Evolutionary conservation across 2,888 invertebrate species (phyloP).

Genomic region (Flabesymbios commensalis): DNA sequence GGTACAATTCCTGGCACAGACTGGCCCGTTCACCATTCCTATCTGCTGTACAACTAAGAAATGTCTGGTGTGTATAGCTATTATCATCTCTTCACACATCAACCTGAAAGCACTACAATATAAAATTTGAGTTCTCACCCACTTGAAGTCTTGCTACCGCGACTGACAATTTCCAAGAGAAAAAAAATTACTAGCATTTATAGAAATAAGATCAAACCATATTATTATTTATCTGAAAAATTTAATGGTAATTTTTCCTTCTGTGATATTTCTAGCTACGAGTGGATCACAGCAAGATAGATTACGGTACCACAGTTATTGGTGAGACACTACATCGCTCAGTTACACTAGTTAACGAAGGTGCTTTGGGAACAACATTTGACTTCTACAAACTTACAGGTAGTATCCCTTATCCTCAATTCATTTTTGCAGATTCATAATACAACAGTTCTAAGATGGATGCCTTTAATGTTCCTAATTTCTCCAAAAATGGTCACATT

Average conservation of each 20-base stretch:
- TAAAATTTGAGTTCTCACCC: too few relatives aligned
- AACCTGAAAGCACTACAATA: too few relatives aligned
- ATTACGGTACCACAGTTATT: slow-evolving; percentile 60
- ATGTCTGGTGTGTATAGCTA: slow-evolving; percentile 59
- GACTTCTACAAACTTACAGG: slow-evolving; percentile 54
- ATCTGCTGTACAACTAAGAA: slow-evolving; percentile 59
- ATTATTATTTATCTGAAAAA: neutral
- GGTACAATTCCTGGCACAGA: slow-evolving; percentile 59
- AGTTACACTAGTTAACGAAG: slow-evolving; percentile 55
- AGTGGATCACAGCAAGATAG: slow-evolving; percentile 50
- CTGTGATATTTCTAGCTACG: slow-evolving; percentile 43
- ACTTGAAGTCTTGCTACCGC: neutral
- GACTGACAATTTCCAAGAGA: too few relatives aligned
- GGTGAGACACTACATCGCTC: slow-evolving; percentile 56
- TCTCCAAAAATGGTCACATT: too few relatives aligned
- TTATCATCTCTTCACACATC: neutral
- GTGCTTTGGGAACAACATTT: slow-evolving; percentile 59
- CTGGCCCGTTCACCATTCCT: slow-evolving; percentile 59
- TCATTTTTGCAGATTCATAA: neutral
- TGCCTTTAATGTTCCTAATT: too few relatives aligned
- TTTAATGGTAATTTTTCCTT: neutral
- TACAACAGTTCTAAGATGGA: too few relatives aligned
- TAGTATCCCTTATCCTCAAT: neutral
- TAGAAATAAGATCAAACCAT: neutral
- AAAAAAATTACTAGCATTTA: too few relatives aligned